Evolutionary conservation across 2,888 invertebrate genomes (phyloP), one percentile per base, ranked within the genome.

Genomic region (Erebia aethiops): DNA sequence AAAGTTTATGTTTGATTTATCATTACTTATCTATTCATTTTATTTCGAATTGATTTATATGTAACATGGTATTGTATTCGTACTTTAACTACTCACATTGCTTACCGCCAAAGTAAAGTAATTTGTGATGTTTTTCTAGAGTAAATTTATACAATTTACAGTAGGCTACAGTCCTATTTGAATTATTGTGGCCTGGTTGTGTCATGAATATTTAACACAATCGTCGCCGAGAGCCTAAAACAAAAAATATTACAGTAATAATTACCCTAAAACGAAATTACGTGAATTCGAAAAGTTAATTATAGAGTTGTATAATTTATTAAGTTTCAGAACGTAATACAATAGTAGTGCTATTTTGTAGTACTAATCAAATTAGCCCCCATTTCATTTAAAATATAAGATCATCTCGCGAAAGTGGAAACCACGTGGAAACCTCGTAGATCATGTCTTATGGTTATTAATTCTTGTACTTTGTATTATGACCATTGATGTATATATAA

Each of bases 201-300:
- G 43, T 61, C 43, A 61, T 61, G 61, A 61, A 61, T 62, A 62
- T 62, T 62, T 21, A 62, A 46, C 46, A 62, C 18, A 49, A 18
- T 62, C 46, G 14, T 62, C 21, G 46, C 13, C 18, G n/a, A 41
- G 16, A 60, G 41, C 60, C 41, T 60, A 18, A 46, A 46, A 61
- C 11, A 61, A 49, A 62, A 35, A 62, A 14, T 21, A 62, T 49
- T 49, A 18, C 14, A 11, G 4, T 21, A 7, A 14, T 21, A 49
- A 21, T 62, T 21, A 16, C 21, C 49, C 14, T 16, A 43, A 13
- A 14, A 14, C 18, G 18, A 62, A 49, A 62, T 62, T 49, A 21
- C 13, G 62, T 49, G 21, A 62, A 46, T 62, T 46, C 46, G 43
- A 41, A 43, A 60, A 60, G 43, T 60, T 16, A 43, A 43, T 60